Base-by-base conservation (phyloP, 2,888 invertebrate species). In the Pristionchus entomophagus region DNA sequence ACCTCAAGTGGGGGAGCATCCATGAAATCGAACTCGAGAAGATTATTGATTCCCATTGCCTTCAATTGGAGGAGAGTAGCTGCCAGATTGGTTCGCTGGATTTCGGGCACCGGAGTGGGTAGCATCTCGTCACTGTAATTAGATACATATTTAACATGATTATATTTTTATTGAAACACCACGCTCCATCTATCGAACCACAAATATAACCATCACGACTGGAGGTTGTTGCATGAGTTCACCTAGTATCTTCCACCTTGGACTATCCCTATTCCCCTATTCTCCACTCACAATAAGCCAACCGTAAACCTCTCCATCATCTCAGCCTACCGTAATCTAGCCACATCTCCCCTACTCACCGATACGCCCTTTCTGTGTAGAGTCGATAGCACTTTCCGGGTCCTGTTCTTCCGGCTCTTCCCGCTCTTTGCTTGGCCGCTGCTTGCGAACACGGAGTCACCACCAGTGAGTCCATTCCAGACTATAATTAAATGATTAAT, bases 11-110 rank as follows among this genome's bases (percentile, higher is more conserved):
- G 98, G 38, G 99, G 99, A 0, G 99, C 97, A 94, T 99, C 99
- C 99, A 99, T 99, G 95, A 99, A 99, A 95, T 99, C 99, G 94
- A 99, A 99, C 94, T 97, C 97, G 35, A 99, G 94, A 85, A 99
- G 95, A 95, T 99, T 99, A 94, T 99, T 99, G 92, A 99, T 99
- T 41, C 99, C 99, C 99, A 99, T 99, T 0, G 99, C 98, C 94
- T 99, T 99, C 53, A 99, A 94, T 92, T 98, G 98, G 22, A 99
- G 94, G 56, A 98, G 97, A 0, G 98, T 99, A 22, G 97, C 97
- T 0, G 98, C 98, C 91, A 99, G 95, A 95, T 99, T 99, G 0
- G 99, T 99, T 49, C 99, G 95, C 94, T 99, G 99, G 93, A 99
- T 99, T 95, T 99, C 99, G 0, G 99, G 99, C 45, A 99, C 98